Evolutionary conservation across 2,888 invertebrate genomes (phyloP), one percentile per base, ranked within the genome.

Genomic region (Incurvaria masculella): DNA sequence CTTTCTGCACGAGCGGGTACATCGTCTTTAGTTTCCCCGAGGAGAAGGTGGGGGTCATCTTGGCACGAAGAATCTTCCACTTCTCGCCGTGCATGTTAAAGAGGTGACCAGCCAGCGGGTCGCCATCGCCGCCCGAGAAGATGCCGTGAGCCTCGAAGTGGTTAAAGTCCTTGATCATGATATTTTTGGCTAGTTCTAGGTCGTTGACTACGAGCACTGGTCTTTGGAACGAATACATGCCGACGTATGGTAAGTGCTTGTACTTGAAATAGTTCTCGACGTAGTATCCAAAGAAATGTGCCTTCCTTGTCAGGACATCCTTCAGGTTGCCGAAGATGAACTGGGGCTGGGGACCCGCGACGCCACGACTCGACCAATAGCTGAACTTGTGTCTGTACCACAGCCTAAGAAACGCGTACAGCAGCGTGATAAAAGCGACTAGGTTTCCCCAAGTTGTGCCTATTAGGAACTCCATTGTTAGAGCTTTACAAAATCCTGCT

Each of bases 121-220:
- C 85, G 17, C 80, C 76, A 16, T 76, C 65, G 46, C 84, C 84
- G 49, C 85, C 84, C 45, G 69, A 74, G 58, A 82, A 82, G 27
- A 83, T 69, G 1, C 86, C 87, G 44, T 86, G 81, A 55, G 87
- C 85, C 61, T 82, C 80, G 55, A 88, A 88, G 61, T 83, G 69
- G 11, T 70, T 71, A 54, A 85, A 88, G 59, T 87, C 86, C 55
- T 76, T 81, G 42, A 81, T 75, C 55, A 87, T 60, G 18, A 88
- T 72, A 46, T 79, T 69, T 53, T 83, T 84, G 2, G 83, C 81
- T 51, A 87, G 59, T 14, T 82, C 79, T 11, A 83, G 79, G 63
- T 87, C 85, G 48, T 86, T 69, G 6, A 87, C 67, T 21, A 86
- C 61, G 26, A 88, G 61, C n/a, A 81, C 81, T 2, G 84, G 85